phyloP scores from a whole-genome alignment of 1,140 invertebrate genomes.

The Sipha flava region DNA sequence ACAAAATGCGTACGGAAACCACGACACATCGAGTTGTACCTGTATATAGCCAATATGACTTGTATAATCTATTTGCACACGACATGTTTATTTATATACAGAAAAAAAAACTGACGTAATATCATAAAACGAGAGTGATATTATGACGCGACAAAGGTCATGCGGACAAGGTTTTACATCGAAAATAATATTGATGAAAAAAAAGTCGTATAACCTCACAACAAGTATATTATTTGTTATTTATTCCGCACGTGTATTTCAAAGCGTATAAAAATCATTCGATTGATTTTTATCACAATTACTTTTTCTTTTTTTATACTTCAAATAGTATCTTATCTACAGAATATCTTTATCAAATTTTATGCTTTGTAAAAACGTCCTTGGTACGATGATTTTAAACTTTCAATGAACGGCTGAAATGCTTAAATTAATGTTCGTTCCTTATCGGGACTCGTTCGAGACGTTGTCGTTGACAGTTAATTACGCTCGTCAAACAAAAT shows the following conservation, averaged over 20 bases:
- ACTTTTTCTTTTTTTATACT: neutral
- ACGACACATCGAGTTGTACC: no score
- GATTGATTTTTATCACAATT: neutral
- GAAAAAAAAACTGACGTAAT: no score
- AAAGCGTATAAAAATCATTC: neutral
- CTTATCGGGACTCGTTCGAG: constrained; percentile 1
- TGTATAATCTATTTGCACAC: no score
- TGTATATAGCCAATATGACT: no score
- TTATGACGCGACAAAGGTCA: neutral
- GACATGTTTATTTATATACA: no score
- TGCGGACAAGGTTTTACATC: neutral
- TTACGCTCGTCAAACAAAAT: constrained; percentile 11
- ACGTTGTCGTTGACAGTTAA: constrained; percentile 7
- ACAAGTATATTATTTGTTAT: no score
- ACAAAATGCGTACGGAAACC: no score
- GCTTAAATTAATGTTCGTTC: neutral
- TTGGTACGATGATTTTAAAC: constrained; percentile 3
- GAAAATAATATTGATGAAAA: neutral
- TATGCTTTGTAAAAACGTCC: neutral
- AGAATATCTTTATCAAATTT: neutral
- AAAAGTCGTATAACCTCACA: no score
- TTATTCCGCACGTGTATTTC: neutral
- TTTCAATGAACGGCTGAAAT: neutral
- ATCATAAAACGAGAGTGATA: no score
- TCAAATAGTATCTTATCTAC: neutral